Conservation (phyloP, 2,888 invertebrate genomes). For the Caenorhabditis panamensis region DNA sequence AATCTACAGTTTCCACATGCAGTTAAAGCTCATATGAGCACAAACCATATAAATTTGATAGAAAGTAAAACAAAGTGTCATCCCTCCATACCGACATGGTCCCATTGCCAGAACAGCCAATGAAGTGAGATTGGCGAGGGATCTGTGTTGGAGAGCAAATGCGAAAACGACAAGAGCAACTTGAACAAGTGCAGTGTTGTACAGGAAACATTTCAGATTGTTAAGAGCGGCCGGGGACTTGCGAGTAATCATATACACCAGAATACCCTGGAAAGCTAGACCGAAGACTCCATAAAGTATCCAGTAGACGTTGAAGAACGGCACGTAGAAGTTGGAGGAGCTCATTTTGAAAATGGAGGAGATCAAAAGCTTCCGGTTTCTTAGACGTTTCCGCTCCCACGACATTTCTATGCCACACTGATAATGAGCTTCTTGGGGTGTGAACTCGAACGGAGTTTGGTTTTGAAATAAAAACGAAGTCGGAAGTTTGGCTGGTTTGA, state of each 20-base stretch:
- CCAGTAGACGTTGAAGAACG: constrained; percentile 53
- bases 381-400: too few relatives aligned
- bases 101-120: constrained; percentile 39
- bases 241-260: constrained; percentile 41
- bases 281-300: constrained; percentile 16
- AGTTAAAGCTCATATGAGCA: too few relatives aligned
- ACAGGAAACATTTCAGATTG: constrained; percentile 49
- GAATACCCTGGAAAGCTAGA: constrained; percentile 23
- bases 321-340: constrained; percentile 50
- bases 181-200: constrained; percentile 46
- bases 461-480: too few relatives aligned
- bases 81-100: constrained; percentile 39
- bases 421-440: too few relatives aligned
- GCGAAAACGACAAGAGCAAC: constrained; percentile 24
- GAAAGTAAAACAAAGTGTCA: constrained; percentile 29
- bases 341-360: constrained; percentile 16
- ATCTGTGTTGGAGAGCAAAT: constrained; percentile 36
- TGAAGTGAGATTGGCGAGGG: constrained; percentile 29
- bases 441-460: too few relatives aligned
- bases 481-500: too few relatives aligned
- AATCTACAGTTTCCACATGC: too few relatives aligned
- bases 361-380: too few relatives aligned
- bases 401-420: too few relatives aligned
- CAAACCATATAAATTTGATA: constrained; percentile 51
- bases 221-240: constrained; percentile 49